Percentiles rank a stretch among this genome's conserved stretches.
These are phyloP conservation scores for Cyrtodaria siliqua DNA, from an alignment of 2,888 invertebrate genomes.

Conservation along the genomic window DNA sequence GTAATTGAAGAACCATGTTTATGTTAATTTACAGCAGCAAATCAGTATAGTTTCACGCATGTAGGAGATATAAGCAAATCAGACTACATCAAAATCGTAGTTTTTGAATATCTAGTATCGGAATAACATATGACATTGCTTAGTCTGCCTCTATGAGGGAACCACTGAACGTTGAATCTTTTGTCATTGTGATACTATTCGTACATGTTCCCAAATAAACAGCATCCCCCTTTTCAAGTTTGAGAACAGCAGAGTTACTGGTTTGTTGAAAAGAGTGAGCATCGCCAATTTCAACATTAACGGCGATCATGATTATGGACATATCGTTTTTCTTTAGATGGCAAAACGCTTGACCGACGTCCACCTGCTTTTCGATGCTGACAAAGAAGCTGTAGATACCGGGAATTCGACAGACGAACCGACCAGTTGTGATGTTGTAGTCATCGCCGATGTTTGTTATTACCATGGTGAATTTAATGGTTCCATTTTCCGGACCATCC, in stretches of 20 bases:
- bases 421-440: slow-evolving; percentile 41
- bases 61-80: no score
- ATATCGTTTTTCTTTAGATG: slow-evolving; percentile 27
- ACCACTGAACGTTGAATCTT: slow-evolving; percentile 37
- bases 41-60: no score
- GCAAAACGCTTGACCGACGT: slow-evolving; percentile 38
- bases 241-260: slow-evolving; percentile 40
- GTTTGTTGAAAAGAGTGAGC: slow-evolving; percentile 24
- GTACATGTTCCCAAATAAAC: slow-evolving; percentile 41
- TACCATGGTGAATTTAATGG: slow-evolving; percentile 24
- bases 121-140: no score
- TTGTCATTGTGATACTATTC: slow-evolving; percentile 29
- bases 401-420: slow-evolving; percentile 36
- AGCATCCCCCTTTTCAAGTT: slow-evolving; percentile 18
- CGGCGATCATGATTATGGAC: no score
- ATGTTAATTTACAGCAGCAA: no score
- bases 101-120: no score
- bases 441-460: slow-evolving; percentile 49
- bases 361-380: slow-evolving; percentile 46
- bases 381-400: slow-evolving; percentile 54
- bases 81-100: no score
- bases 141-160: slow-evolving; percentile 1
- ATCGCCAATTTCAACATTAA: slow-evolving; percentile 8
- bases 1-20: no score
- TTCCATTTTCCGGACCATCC: slow-evolving; percentile 16